These are phyloP conservation scores for Hyperopisus bebe DNA, from an alignment of 2,113 vertebrate genomes.

Conservation along the genomic window DNA sequence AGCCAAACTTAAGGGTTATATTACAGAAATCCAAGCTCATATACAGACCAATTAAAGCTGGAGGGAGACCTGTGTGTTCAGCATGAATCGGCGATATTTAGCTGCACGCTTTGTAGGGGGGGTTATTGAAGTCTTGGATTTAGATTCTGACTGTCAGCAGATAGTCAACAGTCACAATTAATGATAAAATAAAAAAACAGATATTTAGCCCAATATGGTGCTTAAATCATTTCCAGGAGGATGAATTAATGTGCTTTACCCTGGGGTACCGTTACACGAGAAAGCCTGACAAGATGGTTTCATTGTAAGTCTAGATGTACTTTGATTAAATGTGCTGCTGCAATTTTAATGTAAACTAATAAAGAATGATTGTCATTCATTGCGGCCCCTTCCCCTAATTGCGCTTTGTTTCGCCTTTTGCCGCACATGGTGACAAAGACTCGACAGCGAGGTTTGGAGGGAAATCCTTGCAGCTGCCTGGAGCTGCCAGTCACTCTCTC, in stretches of 20 bases:
- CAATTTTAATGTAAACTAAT: conserved; percentile 3
- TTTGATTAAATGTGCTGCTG: background rate
- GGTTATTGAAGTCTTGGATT: background rate
- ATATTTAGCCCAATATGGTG: background rate
- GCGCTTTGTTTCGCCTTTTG: background rate
- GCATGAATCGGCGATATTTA: background rate
- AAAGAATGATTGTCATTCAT: background rate
- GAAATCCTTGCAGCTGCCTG: background rate
- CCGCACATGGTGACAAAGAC: background rate
- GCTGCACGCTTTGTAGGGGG: background rate
- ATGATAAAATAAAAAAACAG: background rate
- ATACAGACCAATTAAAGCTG: background rate
- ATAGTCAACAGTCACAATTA: background rate
- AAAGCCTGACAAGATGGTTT: background rate
- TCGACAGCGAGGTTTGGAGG: background rate
- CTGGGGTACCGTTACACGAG: background rate
- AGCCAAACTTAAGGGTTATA: background rate
- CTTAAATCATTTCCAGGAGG: background rate
- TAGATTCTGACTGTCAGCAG: background rate
- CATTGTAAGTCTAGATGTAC: background rate
- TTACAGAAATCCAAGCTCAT: background rate
- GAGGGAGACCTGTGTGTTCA: background rate
- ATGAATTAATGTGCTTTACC: background rate
- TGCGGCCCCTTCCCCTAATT: background rate
- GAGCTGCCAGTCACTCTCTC: background rate